Percentiles rank a stretch among this genome's conserved stretches.
These are phyloP conservation scores for Platygyra sinensis DNA, from an alignment of 64 coral and sea anemone genomes.

Conservation along the genomic window DNA sequence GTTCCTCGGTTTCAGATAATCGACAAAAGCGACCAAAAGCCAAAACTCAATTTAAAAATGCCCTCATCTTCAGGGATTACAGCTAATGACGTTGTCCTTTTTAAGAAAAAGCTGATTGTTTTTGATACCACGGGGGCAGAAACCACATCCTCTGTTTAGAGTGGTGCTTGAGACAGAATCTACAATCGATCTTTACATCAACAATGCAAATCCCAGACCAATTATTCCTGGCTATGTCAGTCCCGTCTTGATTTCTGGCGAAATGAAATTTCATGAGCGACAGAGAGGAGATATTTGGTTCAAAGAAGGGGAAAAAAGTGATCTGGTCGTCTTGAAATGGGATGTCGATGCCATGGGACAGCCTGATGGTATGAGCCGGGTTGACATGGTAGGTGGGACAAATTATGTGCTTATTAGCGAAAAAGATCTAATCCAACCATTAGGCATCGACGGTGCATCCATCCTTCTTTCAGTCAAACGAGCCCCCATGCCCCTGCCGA, in stretches of 20 bases:
- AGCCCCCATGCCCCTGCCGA: background rate
- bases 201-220: background rate
- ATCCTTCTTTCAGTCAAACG: background rate
- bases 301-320: background rate
- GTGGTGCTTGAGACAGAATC: background rate
- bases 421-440: slow-evolving; percentile 8
- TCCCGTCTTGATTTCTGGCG: too few relatives aligned
- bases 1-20: background rate
- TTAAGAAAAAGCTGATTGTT: background rate
- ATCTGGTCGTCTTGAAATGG: slow-evolving; percentile 4
- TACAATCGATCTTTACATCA: background rate
- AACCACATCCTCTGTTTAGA: background rate
- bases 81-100: background rate
- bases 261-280: background rate
- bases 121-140: background rate
- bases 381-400: slow-evolving; percentile 4
- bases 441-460: slow-evolving; percentile 2
- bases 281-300: too few relatives aligned
- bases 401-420: slow-evolving; percentile 7
- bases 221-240: background rate
- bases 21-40: background rate
- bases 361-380: background rate
- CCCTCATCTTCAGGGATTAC: background rate
- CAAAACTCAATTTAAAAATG: background rate
- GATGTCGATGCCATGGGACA: background rate